Conservation (phyloP, 2,888 invertebrate genomes). For the Monoplex corrugatus region DNA sequence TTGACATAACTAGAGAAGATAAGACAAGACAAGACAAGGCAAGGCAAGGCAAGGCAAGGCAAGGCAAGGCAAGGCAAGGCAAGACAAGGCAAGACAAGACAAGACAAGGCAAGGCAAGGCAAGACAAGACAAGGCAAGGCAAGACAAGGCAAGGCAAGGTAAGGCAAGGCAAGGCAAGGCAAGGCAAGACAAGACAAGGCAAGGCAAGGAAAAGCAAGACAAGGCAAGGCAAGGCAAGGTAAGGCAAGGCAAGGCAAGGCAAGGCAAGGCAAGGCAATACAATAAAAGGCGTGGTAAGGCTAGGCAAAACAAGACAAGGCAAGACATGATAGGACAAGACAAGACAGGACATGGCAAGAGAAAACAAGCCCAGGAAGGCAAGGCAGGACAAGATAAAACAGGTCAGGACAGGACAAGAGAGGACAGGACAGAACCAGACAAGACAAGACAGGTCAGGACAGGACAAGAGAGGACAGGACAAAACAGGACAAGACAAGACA, state of each 20-base stretch:
- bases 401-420: slow-evolving; percentile 50
- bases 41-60: neutral
- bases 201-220: neutral
- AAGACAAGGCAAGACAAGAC: neutral
- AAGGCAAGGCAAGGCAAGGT: slow-evolving; percentile 23
- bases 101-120: neutral
- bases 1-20: too few species aligned
- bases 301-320: slow-evolving; percentile 43
- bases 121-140: neutral
- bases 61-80: slow-evolving; percentile 6
- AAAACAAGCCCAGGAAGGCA: too few species aligned
- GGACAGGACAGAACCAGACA: slow-evolving; percentile 49
- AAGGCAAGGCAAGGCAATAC: neutral
- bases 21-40: neutral
- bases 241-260: slow-evolving; percentile 31
- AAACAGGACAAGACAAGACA: too few species aligned
- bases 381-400: slow-evolving; percentile 48
- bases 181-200: neutral
- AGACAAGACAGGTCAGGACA: slow-evolving; percentile 47
- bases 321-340: slow-evolving; percentile 50
- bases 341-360: slow-evolving; percentile 49
- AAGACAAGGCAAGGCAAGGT: neutral
- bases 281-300: neutral
- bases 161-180: neutral
- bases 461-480: too few species aligned